Conservation (phyloP, 2,797 vertebrate genomes). For the Mormyrus hasselquistii region DNA sequence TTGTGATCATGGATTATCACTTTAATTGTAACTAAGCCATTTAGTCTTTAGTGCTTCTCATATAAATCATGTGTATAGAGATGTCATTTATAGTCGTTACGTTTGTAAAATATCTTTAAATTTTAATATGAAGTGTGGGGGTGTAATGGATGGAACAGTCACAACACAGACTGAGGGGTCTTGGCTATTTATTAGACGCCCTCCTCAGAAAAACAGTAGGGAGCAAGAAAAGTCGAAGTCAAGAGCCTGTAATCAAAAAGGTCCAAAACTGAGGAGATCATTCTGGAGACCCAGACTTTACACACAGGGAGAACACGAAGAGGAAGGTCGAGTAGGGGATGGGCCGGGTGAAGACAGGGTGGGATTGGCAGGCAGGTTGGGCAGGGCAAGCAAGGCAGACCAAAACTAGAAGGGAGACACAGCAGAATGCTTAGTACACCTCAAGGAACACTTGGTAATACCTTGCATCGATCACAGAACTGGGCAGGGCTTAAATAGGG, state of each 20-base stretch:
- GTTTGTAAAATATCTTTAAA: not conserved
- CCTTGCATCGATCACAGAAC: too few species aligned
- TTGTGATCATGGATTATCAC: not conserved
- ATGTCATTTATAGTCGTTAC: not conserved
- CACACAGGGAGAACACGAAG: not conserved
- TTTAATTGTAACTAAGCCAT: not conserved
- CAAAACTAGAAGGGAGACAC: not conserved
- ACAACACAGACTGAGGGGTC: not conserved
- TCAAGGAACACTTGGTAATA: too few species aligned
- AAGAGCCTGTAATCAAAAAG: not conserved
- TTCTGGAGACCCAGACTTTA: not conserved
- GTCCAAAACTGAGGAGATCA: not conserved
- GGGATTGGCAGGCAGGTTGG: not conserved
- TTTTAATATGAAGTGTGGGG: not conserved
- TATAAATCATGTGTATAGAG: not conserved
- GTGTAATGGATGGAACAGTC: not conserved
- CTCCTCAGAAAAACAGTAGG: not conserved
- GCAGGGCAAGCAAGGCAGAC: not conserved
- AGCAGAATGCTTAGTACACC: too few species aligned
- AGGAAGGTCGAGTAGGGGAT: not conserved
- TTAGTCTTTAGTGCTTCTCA: not conserved
- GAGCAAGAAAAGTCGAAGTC: not conserved
- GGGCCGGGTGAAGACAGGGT: not conserved
- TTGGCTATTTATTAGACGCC: not conserved
- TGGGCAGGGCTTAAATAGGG: too few species aligned